These are phyloP conservation scores for Psephotus haematonotus DNA, from an alignment of 2,113 vertebrate species.

Conservation along the genomic window DNA sequence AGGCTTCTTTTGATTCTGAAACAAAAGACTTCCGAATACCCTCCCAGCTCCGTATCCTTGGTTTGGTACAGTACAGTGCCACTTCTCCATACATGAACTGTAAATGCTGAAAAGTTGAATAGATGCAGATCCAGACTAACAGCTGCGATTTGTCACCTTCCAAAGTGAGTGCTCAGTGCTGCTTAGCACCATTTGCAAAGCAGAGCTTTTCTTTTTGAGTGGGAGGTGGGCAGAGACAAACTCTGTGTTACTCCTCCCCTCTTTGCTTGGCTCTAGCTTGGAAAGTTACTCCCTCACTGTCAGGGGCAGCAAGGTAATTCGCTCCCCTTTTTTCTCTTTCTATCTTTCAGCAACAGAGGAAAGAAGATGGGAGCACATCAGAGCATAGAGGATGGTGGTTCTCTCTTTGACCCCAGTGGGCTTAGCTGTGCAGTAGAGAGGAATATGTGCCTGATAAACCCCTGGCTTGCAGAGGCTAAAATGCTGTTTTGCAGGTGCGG, in stretches of 20 bases:
- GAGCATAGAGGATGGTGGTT: background rate
- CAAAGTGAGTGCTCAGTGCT: background rate
- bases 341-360: background rate
- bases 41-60: background rate
- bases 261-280: background rate
- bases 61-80: background rate
- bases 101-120: background rate
- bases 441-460: background rate
- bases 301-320: background rate
- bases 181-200: background rate
- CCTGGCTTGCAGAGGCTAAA: background rate
- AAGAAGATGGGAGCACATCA: background rate
- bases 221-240: background rate
- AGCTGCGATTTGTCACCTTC: background rate
- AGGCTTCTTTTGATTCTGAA: conserved; percentile 54
- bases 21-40: conserved; percentile 54
- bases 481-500: background rate
- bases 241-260: background rate
- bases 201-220: background rate
- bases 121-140: background rate
- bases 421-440: background rate
- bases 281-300: background rate
- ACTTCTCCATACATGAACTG: background rate
- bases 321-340: background rate
- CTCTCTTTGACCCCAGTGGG: background rate